Percentiles rank a stretch among this genome's conserved stretches.
phyloP scores from a whole-genome alignment of 1,140 invertebrate genomes.

The Drosophila truncata region DNA sequence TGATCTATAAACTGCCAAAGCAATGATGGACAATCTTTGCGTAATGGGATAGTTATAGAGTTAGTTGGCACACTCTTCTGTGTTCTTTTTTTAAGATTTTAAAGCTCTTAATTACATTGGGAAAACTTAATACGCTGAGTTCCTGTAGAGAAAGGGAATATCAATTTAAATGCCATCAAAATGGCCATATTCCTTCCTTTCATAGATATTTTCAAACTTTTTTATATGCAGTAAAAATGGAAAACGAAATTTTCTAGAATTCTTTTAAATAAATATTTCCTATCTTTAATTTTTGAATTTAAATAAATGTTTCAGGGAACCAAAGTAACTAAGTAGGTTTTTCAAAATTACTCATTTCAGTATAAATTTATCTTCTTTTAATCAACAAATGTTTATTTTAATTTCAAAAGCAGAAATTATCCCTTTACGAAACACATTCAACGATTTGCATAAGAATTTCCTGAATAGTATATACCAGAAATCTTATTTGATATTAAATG shows the following conservation, averaged over 20 bases:
- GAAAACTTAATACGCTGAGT: neutral
- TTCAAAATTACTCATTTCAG: too few species aligned
- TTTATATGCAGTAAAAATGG: too few species aligned
- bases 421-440: neutral
- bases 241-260: too few species aligned
- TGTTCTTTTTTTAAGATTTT: neutral
- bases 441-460: neutral
- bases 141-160: neutral
- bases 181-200: too few species aligned
- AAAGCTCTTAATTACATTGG: neutral
- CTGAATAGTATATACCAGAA: neutral
- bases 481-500: constrained; percentile 6
- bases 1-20: constrained; percentile 30
- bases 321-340: too few species aligned
- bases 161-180: too few species aligned
- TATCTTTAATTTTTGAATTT: too few species aligned
- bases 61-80: constrained; percentile 10
- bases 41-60: constrained; percentile 23
- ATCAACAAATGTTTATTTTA: neutral
- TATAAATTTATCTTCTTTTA: neutral
- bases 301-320: too few species aligned
- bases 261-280: too few species aligned
- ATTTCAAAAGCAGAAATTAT: neutral
- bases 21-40: constrained; percentile 2
- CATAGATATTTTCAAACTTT: too few species aligned